These are phyloP conservation scores for Caenorhabditis briggsae DNA, from an alignment of 1,140 invertebrate species.

Conservation along the genomic window DNA sequence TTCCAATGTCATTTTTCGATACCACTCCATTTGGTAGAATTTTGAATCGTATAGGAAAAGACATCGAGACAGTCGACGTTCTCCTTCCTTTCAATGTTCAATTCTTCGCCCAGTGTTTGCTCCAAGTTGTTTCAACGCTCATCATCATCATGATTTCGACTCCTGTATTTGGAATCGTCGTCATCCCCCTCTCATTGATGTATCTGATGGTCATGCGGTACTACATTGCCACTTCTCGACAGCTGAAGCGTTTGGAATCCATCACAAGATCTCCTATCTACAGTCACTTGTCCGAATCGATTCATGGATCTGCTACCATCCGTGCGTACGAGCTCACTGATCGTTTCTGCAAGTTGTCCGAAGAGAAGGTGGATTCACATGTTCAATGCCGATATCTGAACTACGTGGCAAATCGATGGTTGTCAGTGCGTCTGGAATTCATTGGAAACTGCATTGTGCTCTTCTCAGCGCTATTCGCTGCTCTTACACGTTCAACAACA, in stretches of 20 bases:
- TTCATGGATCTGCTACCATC: constrained; percentile 81
- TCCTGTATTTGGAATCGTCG: constrained; percentile 86
- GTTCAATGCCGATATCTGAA: constrained; percentile 75
- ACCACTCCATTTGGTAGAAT: constrained; percentile 83
- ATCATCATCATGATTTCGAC: constrained; percentile 90
- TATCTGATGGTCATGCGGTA: constrained; percentile 92
- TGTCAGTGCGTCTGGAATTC: constrained; percentile 80
- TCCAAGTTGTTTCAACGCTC: constrained; percentile 80
- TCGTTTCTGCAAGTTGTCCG: constrained; percentile 79
- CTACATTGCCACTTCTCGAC: constrained; percentile 92
- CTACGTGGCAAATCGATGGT: constrained; percentile 79
- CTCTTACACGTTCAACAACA: constrained; percentile 70
- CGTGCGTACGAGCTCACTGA: constrained; percentile 80
- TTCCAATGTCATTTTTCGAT: constrained; percentile 83
- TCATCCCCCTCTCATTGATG: constrained; percentile 87
- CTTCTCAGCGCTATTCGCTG: constrained; percentile 80
- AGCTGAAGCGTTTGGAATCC: constrained; percentile 94
- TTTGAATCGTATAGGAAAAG: constrained; percentile 82
- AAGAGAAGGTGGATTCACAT: constrained; percentile 79
- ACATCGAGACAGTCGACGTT: constrained; percentile 80
- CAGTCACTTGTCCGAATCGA: constrained; percentile 94
- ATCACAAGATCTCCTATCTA: constrained; percentile 96
- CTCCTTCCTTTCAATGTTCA: constrained; percentile 80
- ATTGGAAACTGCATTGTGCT: constrained; percentile 81
- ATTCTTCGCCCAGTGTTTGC: constrained; percentile 77